Conservation (phyloP, 2,113 vertebrate genomes). For the Balaeniceps rex region DNA sequence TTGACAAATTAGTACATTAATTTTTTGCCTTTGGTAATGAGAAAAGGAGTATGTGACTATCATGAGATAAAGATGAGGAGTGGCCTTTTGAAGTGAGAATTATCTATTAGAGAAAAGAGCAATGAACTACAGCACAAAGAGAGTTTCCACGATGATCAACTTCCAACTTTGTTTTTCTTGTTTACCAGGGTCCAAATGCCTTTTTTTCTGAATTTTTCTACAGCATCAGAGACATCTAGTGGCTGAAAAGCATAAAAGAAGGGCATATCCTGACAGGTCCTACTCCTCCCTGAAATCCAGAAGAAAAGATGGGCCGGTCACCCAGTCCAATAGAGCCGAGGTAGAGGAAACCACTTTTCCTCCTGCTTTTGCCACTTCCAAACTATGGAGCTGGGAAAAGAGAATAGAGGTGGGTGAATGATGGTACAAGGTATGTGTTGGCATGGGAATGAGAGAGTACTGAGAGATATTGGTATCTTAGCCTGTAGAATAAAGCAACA, state of each 20-base stretch:
- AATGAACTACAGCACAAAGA: not conserved
- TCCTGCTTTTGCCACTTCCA: not conserved
- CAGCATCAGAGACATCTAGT: slow-evolving; percentile 39
- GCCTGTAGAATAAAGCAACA: not conserved
- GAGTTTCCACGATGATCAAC: not conserved
- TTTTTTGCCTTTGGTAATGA: not conserved
- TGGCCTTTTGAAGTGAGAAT: not conserved
- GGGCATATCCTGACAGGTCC: not conserved
- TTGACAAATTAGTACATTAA: not conserved
- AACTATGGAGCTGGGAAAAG: not conserved
- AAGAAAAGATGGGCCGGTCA: not conserved
- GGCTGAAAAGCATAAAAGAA: not conserved
- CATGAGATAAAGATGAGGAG: not conserved
- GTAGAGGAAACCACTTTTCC: not conserved
- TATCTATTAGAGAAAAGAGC: not conserved
- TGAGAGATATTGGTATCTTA: not conserved
- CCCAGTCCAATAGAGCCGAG: not conserved
- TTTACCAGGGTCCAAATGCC: not conserved
- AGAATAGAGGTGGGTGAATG: not conserved
- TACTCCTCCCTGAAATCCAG: not conserved
- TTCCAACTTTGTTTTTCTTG: not conserved
- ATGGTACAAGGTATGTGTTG: not conserved
- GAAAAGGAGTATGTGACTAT: not conserved
- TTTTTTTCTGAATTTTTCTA: not conserved
- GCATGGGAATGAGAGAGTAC: not conserved